Evolutionary conservation across 2,797 vertebrate genomes (phyloP).

Genomic region (Anabacerthia variegaticeps): DNA sequence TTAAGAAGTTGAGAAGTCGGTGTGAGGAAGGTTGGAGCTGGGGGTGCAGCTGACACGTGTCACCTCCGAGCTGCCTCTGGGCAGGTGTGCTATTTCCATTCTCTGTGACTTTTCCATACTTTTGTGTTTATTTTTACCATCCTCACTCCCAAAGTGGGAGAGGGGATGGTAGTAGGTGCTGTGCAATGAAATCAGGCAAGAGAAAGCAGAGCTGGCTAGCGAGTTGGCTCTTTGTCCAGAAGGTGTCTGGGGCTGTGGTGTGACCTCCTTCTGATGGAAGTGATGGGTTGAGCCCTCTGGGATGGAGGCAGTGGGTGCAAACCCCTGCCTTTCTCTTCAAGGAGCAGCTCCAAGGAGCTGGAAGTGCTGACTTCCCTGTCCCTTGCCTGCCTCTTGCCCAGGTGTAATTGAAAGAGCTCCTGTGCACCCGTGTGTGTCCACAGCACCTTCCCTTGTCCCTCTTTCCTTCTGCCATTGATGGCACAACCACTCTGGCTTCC

Average conservation of each 20-base stretch:
- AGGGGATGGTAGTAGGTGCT: neutral
- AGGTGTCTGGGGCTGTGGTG: neutral
- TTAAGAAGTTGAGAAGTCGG: neutral
- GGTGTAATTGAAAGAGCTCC: neutral
- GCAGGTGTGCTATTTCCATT: neutral
- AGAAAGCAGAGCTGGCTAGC: rapidly evolving
- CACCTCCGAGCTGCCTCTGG: neutral
- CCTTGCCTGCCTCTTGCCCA: neutral
- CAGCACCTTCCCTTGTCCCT: neutral
- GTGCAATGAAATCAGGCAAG: neutral
- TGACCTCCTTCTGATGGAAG: neutral
- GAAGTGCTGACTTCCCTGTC: rapidly evolving
- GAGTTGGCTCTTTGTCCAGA: neutral
- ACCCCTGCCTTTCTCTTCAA: neutral
- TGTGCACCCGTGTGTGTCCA: rapidly evolving
- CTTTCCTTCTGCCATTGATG: neutral
- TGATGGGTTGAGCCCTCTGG: rapidly evolving
- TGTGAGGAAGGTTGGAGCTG: neutral
- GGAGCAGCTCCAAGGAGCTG: neutral
- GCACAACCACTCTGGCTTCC: neutral
- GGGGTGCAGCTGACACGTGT: neutral
- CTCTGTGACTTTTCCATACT: neutral
- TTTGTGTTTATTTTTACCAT: neutral
- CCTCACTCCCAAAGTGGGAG: neutral
- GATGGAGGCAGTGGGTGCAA: neutral